Percentiles rank a stretch among this genome's conserved stretches.
phyloP scores from a whole-genome alignment of 2,797 vertebrate species.

The Cephalopachus bancanus region DNA sequence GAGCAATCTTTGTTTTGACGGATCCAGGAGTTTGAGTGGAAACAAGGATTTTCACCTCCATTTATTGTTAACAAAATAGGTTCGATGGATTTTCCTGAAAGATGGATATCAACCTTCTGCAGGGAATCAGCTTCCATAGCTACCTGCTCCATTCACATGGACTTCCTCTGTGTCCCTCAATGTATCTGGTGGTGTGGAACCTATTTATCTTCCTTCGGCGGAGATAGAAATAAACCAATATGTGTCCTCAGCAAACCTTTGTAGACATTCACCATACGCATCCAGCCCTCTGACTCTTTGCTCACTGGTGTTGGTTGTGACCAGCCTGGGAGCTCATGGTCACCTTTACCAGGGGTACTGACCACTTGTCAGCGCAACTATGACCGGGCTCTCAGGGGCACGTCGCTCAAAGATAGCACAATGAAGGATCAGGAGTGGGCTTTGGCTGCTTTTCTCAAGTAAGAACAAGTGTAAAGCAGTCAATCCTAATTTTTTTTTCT shows the following conservation, averaged over 20 bases:
- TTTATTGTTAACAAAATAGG: background rate
- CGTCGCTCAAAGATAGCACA: background rate
- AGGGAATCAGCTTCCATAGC: background rate
- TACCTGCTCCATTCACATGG: background rate
- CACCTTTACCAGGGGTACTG: background rate
- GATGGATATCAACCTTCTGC: background rate
- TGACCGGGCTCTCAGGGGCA: background rate
- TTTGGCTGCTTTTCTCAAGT: background rate
- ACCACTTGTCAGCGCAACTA: background rate
- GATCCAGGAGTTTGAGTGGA: background rate
- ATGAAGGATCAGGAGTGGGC: background rate
- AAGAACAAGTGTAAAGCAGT: background rate
- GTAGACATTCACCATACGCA: background rate
- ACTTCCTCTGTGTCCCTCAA: background rate
- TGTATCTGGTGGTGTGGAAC: background rate
- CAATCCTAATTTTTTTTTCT: background rate
- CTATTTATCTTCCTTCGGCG: background rate
- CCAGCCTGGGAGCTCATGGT: background rate
- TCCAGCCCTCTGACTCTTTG: background rate
- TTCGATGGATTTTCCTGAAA: background rate
- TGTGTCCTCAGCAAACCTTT: background rate
- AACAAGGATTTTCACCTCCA: constrained; percentile 1
- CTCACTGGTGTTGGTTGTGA: background rate
- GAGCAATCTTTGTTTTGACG: background rate
- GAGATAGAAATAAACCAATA: background rate